Evolutionary conservation across 2,797 vertebrate species (phyloP), one percentile per base, ranked within the genome.

Genomic region (Numenius phaeopus): DNA sequence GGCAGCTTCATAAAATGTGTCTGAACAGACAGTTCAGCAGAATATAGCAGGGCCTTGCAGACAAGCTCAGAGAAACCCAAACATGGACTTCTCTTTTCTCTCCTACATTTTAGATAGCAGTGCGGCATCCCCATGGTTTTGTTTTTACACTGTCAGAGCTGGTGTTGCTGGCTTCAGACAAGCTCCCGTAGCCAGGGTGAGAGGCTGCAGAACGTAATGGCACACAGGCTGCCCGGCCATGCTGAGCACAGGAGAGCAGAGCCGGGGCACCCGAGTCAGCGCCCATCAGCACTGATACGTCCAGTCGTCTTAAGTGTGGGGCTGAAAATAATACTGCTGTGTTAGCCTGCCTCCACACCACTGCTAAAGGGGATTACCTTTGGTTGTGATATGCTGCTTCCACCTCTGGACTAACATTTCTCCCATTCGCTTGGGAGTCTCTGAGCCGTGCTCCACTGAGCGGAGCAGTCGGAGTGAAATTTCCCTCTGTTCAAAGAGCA

Each of bases 391-490:
- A 9, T 75, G 14, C 69, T 83, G 67, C 59, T 85, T 83, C 75
- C n/a, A 61, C 37, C 26, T 87, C 82, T 91, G 87, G 61, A 75
- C 32, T 71, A 89, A 78, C 29, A 27, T 85, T 92, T 93, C 89
- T 61, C 82, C 52, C 52, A 65, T 85, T 80, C 59, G 26, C 76
- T 54, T 77, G 67, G 71, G 47, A 69, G 67, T 73, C 75, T 71
- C 59, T 46, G 47, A 75, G 76, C 67, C 37, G 58, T 58, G 64
- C 49, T 85, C 49, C 75, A 46, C 59, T 91, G 92, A 80, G 30
- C 80, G 73, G 77, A 26, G 49, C 37, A 85, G 67, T 20, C n/a
- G 42, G 89, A 94, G 57, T 73, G 90, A 92, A 87, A 96, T 85
- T 94, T 88, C 59, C 19, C 40, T 87, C 40, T 49, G 11, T 84